Conservation (phyloP, 2,888 invertebrate genomes). For the Stomorhina lunata region DNA sequence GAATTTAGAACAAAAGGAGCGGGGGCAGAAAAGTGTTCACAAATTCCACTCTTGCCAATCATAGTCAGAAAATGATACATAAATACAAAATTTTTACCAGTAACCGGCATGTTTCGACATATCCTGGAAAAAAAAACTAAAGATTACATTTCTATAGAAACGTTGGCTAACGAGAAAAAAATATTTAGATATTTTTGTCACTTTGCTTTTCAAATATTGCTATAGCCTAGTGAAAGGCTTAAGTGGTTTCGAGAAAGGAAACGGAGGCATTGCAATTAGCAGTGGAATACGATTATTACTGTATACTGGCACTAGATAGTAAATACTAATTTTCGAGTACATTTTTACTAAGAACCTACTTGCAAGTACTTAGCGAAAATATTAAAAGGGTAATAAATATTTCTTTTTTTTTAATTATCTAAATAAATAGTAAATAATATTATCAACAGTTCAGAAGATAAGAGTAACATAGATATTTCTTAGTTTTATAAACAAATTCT, state of each 20-base stretch:
- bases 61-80: slow-evolving; percentile 5
- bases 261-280: not conserved
- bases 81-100: not conserved
- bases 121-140: not conserved
- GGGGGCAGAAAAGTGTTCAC: not conserved
- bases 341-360: too few species aligned
- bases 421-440: too few species aligned
- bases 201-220: not conserved
- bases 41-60: slow-evolving; percentile 36
- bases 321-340: too few species aligned
- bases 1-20: not conserved
- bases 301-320: not conserved
- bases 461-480: too few species aligned
- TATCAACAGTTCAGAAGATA: too few species aligned
- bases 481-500: too few species aligned
- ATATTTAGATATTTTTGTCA: not conserved
- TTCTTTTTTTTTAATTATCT: too few species aligned
- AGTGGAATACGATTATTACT: not conserved
- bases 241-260: not conserved
- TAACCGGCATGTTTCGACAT: not conserved
- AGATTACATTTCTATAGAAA: not conserved
- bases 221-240: not conserved
- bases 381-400: too few species aligned
- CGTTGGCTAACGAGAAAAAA: not conserved
- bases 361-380: too few species aligned